These are phyloP conservation scores for Plebejus argus DNA, from an alignment of 2,888 invertebrate species.

Conservation along the genomic window DNA sequence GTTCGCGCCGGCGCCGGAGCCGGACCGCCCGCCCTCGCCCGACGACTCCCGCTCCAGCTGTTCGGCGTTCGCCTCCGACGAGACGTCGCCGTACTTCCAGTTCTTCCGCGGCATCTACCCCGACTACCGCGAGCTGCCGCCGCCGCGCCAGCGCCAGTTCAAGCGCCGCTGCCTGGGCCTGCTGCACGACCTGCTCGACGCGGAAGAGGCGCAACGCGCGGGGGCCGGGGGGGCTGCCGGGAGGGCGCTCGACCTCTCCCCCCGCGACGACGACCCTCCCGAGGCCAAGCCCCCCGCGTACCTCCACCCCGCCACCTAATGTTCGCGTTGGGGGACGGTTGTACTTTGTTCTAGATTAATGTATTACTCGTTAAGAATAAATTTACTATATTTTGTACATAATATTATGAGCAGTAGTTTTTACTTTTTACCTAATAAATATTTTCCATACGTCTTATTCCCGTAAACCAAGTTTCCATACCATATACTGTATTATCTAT, in stretches of 20 bases:
- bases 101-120: conserved; percentile 69
- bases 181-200: conserved; percentile 65
- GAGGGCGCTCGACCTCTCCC: conserved; percentile 39
- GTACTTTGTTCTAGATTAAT: neutral
- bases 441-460: too few relatives aligned
- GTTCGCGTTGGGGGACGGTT: neutral
- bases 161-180: conserved; percentile 61
- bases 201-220: conserved; percentile 49
- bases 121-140: conserved; percentile 62
- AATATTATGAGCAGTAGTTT: neutral
- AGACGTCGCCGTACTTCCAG: conserved; percentile 66
- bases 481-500: too few relatives aligned
- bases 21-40: conserved; percentile 37
- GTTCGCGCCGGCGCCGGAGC: conserved; percentile 44
- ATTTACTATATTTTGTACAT: conserved; percentile 7
- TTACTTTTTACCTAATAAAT: too few relatives aligned
- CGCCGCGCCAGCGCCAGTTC: conserved; percentile 58
- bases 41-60: conserved; percentile 54
- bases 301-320: conserved; percentile 32
- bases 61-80: conserved; percentile 58
- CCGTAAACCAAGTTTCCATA: too few relatives aligned
- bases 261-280: conserved; percentile 36
- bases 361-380: neutral
- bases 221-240: neutral
- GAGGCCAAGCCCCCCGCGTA: conserved; percentile 38